A percentile compares a stretch with the other conserved stretches of the same genome.
These are phyloP conservation scores for Batillaria attramentaria DNA, from an alignment of 1,140 invertebrate genomes.

Conservation along the genomic window DNA sequence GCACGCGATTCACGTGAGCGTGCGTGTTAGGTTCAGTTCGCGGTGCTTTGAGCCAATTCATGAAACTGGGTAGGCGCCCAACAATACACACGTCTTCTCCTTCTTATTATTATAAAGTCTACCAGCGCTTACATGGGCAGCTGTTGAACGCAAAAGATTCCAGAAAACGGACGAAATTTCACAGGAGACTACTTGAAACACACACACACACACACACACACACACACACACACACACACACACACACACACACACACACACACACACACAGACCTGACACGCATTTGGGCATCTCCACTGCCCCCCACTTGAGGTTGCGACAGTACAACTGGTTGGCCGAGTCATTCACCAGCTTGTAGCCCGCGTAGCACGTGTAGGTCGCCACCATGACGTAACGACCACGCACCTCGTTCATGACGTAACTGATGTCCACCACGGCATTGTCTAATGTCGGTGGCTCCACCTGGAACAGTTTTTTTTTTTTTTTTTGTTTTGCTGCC, in stretches of 20 bases:
- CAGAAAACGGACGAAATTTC: too few species aligned
- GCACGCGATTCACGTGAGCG: too few species aligned
- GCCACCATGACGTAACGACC: slow-evolving; percentile 54
- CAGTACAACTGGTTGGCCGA: slow-evolving; percentile 52
- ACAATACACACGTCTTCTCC: too few species aligned
- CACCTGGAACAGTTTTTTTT: slow-evolving; percentile 25
- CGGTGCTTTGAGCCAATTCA: too few species aligned
- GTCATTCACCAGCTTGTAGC: slow-evolving; percentile 47
- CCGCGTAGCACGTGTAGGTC: slow-evolving; percentile 56
- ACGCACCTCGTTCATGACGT: slow-evolving; percentile 47
- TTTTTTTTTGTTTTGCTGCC: too few species aligned
- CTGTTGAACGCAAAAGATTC: too few species aligned
- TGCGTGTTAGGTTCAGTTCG: too few species aligned
- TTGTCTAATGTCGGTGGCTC: slow-evolving; percentile 47
- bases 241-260: not conserved
- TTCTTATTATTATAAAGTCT: too few species aligned
- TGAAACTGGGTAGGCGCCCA: too few species aligned
- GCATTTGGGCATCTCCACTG: slow-evolving; percentile 49
- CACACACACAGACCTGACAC: slow-evolving; percentile 42
- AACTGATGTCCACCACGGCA: slow-evolving; percentile 43
- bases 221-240: not conserved
- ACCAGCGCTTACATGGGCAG: too few species aligned
- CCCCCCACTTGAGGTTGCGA: slow-evolving; percentile 47
- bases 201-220: not conserved
- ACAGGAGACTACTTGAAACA: not conserved